Evolutionary conservation across 2,888 invertebrate genomes (phyloP), one percentile per base, ranked within the genome.

Genomic region (Laothoe populi): DNA sequence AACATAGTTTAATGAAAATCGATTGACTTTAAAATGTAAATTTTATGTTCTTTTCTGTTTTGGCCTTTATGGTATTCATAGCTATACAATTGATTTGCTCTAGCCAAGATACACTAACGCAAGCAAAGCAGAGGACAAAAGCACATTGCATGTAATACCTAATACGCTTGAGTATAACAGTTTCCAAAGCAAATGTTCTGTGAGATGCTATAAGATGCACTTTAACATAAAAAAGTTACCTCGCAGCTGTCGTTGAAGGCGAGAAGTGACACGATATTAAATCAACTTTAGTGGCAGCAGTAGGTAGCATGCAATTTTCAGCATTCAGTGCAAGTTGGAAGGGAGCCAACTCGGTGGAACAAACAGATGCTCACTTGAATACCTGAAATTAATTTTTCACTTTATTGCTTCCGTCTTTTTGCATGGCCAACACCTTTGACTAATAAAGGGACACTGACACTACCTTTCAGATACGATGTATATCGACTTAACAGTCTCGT

Each of bases 281-380:
- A 49, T 59, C 49, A 68, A 65, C 65, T 67, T 65, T 57, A n/a
- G 66, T 38, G 60, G 60, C 60, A 58, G 57, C 48, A 31, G 60
- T 42, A 23, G 35, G 53, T 62, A 31, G 60, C 48, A 23, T 45
- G 53, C 63, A 67, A 64, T 66, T 66, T 67, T 63, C 66, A 63
- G 62, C 62, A 64, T 60, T 64, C 63, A 40, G 19, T 35, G 60
- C 45, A 59, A 62, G 59, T 64, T 67, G 66, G 63, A 67, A 38
- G 10, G 19, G 42, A 57, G 60, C 66, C 66, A 68, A 65, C 65
- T 44, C 31, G 19, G 21, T 31, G 40, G 44, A 48, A 49, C 49
- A 59, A 59, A 62, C 48, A 53, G 62, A 57, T 62, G 49, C 40
- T 44, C 21, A 40, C 46, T 59, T 31, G 35, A 62, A 57, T 45